These are phyloP conservation scores for Siphonodentalium dalli DNA, from an alignment of 2,888 invertebrate genomes.

Conservation along the genomic window DNA sequence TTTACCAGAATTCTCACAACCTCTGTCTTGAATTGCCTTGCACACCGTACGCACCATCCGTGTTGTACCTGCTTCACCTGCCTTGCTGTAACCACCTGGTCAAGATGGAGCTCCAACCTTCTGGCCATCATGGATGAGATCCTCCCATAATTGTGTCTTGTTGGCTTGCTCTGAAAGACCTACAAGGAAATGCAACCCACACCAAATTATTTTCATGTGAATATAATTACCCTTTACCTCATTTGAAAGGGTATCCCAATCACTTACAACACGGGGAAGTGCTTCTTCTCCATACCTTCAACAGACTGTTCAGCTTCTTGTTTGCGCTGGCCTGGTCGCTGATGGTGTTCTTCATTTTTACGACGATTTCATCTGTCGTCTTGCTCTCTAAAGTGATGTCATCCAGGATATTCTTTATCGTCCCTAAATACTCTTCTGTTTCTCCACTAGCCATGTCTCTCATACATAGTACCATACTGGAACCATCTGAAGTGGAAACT, in stretches of 20 bases:
- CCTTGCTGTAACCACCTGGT: too few species aligned
- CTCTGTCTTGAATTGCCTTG: slow-evolving; percentile 26
- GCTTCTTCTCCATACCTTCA: slow-evolving; percentile 12
- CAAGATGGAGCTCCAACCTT: slow-evolving; percentile 16
- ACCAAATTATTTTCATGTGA: slow-evolving; percentile 21
- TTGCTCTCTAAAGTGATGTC: slow-evolving; percentile 6
- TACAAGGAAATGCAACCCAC: slow-evolving; percentile 26
- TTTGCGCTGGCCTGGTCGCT: slow-evolving; percentile 13
- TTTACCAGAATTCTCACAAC: slow-evolving; percentile 23
- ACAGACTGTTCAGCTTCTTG: slow-evolving; percentile 17
- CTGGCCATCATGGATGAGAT: slow-evolving; percentile 8
- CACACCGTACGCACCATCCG: slow-evolving; percentile 23
- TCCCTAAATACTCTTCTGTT: slow-evolving; percentile 9
- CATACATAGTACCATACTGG: slow-evolving; percentile 6
- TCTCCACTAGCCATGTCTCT: slow-evolving; percentile 11
- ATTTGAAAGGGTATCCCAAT: slow-evolving; percentile 11
- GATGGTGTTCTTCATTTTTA: slow-evolving; percentile 10
- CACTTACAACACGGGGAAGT: slow-evolving; percentile 15
- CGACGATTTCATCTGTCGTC: not conserved
- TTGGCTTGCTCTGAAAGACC: slow-evolving; percentile 24
- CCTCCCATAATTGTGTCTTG: slow-evolving; percentile 20
- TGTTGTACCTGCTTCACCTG: slow-evolving; percentile 13
- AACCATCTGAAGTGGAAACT: slow-evolving; percentile 5
- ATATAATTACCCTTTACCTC: slow-evolving; percentile 1
- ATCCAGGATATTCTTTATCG: not conserved